Base-by-base conservation (phyloP, 2,888 invertebrate genomes). In the Tipula vernalis region DNA sequence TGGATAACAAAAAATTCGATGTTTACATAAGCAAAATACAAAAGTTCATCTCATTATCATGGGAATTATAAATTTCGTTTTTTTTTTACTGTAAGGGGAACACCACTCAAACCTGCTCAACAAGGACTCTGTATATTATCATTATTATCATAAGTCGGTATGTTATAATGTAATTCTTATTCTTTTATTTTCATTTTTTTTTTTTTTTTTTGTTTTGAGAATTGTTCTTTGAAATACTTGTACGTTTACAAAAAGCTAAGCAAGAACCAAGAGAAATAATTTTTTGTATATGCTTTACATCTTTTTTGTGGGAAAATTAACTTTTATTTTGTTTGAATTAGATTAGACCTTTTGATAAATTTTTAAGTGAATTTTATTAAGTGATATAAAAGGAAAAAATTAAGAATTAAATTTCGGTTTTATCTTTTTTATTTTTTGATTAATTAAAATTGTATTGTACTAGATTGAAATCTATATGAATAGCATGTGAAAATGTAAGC, bases 341-440 rank as follows among this genome's bases (percentile, higher is more conserved):
- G 71, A 71, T 71, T 71, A 71, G 71, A 71, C 71, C 71, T 71
- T 71, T 71, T 71, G 71, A 71, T 71, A 71, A 71, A 71, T 71
- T 71, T 71, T 71, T 71, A 71, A 71, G 71, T 71, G 71, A 71
- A 28, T 71, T 71, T 71, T 71, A 71, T 71, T 71, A 71, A 71
- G 71, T 71, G 71, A 71, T 71, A 71, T 2, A 71, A 71, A 57
- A 57, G 15, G 0, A 6, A 57, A 57, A n/a, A 57, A 15, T 57
- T 57, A 57, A 71, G 71, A 71, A 28, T 71, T 28, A 10, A 71
- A 71, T 71, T 71, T 71, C 28, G 71, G 28, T 71, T 71, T 71
- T 28, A 28, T 71, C 51, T 57, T 18, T 8, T 71, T 28, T 28
- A 28, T 28, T 2, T 71, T 71, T 71, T 28, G 28, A 71, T 28